Evolutionary conservation across 1,140 invertebrate genomes (phyloP), one percentile per base, ranked within the genome.

Genomic region (Magallana angulata): DNA sequence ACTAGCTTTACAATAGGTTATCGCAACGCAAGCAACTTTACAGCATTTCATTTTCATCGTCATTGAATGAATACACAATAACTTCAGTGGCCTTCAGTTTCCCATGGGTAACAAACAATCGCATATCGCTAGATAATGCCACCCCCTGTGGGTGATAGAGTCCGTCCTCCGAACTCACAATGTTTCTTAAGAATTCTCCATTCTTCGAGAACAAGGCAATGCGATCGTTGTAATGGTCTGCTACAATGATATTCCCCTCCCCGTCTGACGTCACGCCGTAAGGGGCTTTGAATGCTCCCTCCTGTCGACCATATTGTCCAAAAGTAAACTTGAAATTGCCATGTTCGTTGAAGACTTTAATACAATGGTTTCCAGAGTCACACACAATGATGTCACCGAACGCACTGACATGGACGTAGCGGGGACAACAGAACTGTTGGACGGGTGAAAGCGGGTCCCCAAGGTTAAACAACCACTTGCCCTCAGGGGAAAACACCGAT

Each of bases 151-250:
- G 90, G 86, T 91, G 90, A 14, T 71, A 84, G 14, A 93, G 36
- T 24, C 90, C 88, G 57, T 92, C 89, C 9, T 60, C 36, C 82
- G 86, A 56, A 5, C 91, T 91, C 59, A 93, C 57, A 12, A 93
- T 12, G 24, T 93, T 89, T 16, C 90, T 81, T 57, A 91, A 59
- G 80, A 92, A 93, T 8, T 88, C 82, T 6, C 93, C 93, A 16
- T 81, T 36, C 30, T 82, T 85, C 57, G 89, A 85, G 80, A 92
- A 92, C 48, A 90, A 82, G 3, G 90, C 90, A 8, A 93, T 80
- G 7, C 98, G 96, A 95, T 99, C 98, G 93, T 99, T 99, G 91
- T 98, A 97, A 89, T 98, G 96, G 94, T 99, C 98, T 1, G 98
- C 97, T 1, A 99, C 96, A n/a, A 98, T 96, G 14, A 98, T 96